phyloP scores from a whole-genome alignment of 2,888 invertebrate species.

The Trichopria drosophilae region DNA sequence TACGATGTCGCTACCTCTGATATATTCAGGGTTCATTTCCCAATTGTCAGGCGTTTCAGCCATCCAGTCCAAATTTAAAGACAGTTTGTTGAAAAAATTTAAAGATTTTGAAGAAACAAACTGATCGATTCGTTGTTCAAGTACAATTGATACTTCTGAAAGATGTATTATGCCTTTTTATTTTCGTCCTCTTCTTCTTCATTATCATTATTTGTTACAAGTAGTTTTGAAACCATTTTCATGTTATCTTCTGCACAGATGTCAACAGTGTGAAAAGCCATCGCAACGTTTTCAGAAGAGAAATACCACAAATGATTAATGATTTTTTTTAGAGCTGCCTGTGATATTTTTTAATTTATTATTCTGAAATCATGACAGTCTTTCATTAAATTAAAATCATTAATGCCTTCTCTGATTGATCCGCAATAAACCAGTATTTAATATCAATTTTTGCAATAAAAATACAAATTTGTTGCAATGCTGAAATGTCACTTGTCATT shows the following conservation, averaged over 20 bases:
- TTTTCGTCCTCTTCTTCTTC: not conserved
- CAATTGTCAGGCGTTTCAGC: slow-evolving; percentile 11
- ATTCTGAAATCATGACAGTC: too few species aligned
- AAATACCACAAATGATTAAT: slow-evolving; percentile 8
- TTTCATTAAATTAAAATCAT: too few species aligned
- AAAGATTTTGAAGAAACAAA: slow-evolving; percentile 16
- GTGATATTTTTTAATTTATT: slow-evolving; percentile 11
- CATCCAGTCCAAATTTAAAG: too few species aligned
- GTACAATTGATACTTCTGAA: slow-evolving; percentile 11
- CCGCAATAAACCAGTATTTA: too few species aligned
- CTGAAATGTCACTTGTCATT: too few species aligned
- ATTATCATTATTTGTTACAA: slow-evolving; percentile 1
- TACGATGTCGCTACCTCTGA: slow-evolving; percentile 14
- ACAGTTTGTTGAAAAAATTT: too few species aligned
- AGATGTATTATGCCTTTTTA: slow-evolving; percentile 14
- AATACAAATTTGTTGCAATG: too few species aligned
- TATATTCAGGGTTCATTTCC: slow-evolving; percentile 6
- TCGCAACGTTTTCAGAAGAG: slow-evolving; percentile 4
- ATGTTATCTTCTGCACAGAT: slow-evolving; percentile 2
- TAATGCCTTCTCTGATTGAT: too few species aligned
- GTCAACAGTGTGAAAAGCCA: slow-evolving; percentile 5
- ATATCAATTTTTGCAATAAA: too few species aligned
- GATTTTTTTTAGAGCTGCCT: slow-evolving; percentile 5
- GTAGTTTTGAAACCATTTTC: slow-evolving; percentile 16
- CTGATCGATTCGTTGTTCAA: slow-evolving; percentile 19